A percentile compares a stretch with the other conserved stretches of the same genome.
Conservation (phyloP, 2,797 vertebrate genomes). For the Mormyrus hasselquistii region DNA sequence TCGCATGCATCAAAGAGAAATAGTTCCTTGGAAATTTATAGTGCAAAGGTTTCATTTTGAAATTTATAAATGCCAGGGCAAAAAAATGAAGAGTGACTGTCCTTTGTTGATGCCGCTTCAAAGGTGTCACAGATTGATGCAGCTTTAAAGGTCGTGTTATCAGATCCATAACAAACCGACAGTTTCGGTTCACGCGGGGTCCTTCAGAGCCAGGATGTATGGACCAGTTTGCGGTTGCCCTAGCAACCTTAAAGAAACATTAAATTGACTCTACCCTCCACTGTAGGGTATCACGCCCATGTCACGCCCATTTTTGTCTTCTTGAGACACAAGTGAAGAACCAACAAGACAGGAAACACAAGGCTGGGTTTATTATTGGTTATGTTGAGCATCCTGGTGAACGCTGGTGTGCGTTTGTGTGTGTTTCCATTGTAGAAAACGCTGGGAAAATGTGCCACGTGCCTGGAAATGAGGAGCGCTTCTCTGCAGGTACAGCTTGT, state of each 20-base stretch:
- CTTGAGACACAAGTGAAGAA: background rate
- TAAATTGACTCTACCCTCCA: background rate
- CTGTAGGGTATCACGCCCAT: no score
- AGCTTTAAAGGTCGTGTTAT: background rate
- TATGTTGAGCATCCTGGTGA: background rate
- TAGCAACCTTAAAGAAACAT: background rate
- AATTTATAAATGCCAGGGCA: background rate
- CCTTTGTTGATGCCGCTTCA: background rate
- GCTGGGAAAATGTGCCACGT: constrained; percentile 92
- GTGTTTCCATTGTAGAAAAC: constrained; percentile 71
- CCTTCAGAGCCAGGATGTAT: background rate
- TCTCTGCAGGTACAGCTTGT: constrained; percentile 79
- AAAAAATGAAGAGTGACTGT: background rate
- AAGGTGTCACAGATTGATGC: background rate
- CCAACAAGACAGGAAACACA: background rate
- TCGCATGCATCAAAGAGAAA: background rate
- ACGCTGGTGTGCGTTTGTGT: background rate
- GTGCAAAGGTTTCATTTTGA: background rate
- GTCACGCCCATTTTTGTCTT: background rate
- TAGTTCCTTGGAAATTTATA: background rate
- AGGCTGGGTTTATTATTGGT: background rate
- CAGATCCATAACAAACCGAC: background rate
- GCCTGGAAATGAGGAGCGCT: constrained; percentile 89
- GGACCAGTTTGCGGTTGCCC: background rate
- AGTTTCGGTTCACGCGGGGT: background rate